These are phyloP conservation scores for Catharus minimus DNA, from an alignment of 2,113 vertebrate species.

Conservation along the genomic window DNA sequence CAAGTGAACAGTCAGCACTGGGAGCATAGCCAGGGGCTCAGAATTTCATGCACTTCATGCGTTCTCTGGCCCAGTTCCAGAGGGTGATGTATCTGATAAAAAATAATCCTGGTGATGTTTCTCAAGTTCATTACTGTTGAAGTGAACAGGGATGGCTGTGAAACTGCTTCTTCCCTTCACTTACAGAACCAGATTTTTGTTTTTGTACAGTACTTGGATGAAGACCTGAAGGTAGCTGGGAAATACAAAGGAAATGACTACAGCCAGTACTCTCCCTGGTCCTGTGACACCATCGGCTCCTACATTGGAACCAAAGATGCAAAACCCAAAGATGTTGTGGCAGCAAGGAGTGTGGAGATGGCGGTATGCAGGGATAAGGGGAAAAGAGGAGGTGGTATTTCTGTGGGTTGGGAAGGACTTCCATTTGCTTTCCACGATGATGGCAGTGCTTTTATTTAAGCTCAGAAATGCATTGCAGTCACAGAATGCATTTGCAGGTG, in stretches of 20 bases:
- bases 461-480: neutral
- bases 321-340: constrained; percentile 95
- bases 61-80: neutral
- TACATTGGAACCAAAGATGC: constrained; percentile 97
- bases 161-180: constrained; percentile 8
- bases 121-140: neutral
- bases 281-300: constrained; percentile 96
- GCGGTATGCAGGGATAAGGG: constrained; percentile 79
- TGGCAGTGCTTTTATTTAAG: neutral
- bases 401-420: neutral
- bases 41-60: neutral
- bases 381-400: neutral
- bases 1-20: neutral
- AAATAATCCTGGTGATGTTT: neutral
- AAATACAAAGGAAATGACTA: constrained; percentile 94
- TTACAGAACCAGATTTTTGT: constrained; percentile 60
- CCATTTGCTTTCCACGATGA: neutral
- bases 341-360: constrained; percentile 87
- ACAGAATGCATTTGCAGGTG: neutral
- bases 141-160: neutral
- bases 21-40: neutral
- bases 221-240: constrained; percentile 85
- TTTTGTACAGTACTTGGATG: constrained; percentile 87
- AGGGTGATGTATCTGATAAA: neutral
- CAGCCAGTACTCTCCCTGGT: constrained; percentile 98